phyloP scores from a whole-genome alignment of 2,888 invertebrate genomes.

The Lepetodrilus schrolli region DNA sequence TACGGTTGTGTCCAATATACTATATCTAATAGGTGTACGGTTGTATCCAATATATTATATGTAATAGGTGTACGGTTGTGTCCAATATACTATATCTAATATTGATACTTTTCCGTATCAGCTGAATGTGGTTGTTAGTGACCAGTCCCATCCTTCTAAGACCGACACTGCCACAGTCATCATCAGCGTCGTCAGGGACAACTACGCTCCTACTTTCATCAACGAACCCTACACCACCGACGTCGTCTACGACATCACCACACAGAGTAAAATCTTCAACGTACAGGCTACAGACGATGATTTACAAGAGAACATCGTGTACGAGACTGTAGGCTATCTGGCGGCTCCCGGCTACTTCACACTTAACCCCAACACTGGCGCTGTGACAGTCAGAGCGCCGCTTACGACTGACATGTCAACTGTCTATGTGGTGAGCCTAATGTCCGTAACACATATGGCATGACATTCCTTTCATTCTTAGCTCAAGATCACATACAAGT shows the following conservation, averaged over 20 bases:
- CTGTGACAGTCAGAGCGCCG: conserved; percentile 53
- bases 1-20: too few relatives aligned
- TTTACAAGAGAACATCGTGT: conserved; percentile 50
- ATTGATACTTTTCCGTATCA: too few relatives aligned
- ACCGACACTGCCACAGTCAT: conserved; percentile 54
- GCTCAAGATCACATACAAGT: too few relatives aligned
- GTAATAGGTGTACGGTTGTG: too few relatives aligned
- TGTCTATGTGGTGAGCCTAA: conserved; percentile 54
- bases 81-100: conserved; percentile 31
- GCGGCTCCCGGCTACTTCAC: conserved; percentile 62
- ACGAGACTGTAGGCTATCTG: conserved; percentile 51
- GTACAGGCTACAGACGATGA: conserved; percentile 51
- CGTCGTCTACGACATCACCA: conserved; percentile 40
- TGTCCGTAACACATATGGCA: background rate
- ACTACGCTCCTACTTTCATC: conserved; percentile 46
- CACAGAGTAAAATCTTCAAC: conserved; percentile 50
- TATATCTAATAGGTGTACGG: too few relatives aligned
- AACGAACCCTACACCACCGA: conserved; percentile 46
- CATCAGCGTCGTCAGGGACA: conserved; percentile 58
- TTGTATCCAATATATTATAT: too few relatives aligned
- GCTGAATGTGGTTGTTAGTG: conserved; percentile 63
- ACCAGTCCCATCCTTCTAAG: conserved; percentile 58
- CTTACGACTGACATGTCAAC: conserved; percentile 51
- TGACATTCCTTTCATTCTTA: too few relatives aligned
- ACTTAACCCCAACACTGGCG: conserved; percentile 58